Evolutionary conservation across 2,113 vertebrate genomes (phyloP), one percentile per base, ranked within the genome.

Genomic region (Tauraco erythrolophus): DNA sequence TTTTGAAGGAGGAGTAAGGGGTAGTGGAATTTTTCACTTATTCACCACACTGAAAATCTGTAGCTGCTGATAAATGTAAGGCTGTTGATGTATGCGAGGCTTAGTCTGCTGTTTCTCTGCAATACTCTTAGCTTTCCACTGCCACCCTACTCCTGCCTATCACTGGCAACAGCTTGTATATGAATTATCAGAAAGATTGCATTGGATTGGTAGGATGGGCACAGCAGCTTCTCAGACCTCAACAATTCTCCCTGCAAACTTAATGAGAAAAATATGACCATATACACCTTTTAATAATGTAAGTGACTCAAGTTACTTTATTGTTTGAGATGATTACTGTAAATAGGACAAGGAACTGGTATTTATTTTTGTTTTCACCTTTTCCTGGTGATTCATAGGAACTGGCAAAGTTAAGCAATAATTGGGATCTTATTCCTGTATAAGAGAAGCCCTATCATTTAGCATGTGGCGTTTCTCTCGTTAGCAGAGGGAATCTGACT

Each of bases 341-440:
- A 72, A 93, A 89, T 45, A 91, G 23, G 57, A 79, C 31, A 25
- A 83, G 22, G 41, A 94, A 75, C 54, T 46, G 57, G 43, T 91
- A 61, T 89, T 94, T 95, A 89, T 12, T 68, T 70, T 48, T 74
- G 24, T 37, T 92, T 95, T 93, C 80, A 87, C 90, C 11, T 90
- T 81, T 97, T 93, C 64, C 82, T 76, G 17, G 16, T 96, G 84
- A 88, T 85, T 95, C 91, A 92, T 17, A 78, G 60, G 24, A 93
- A 77, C 50, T 75, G 60, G 58, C 14, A 88, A 96, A 93, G 96
- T 77, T 33, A 96, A 92, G 25, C 48, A 95, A 74, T 83, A 84
- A 87, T 91, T 95, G 77, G 9, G 61, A 57, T 79, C 39, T 83
- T 80, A 64, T 39, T 88, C 45, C 17, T 31, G 19, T 39, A 10